Percentiles rank a stretch among this genome's conserved stretches.
Conservation (phyloP, 2,113 vertebrate species). For the Etia nguti region DNA sequence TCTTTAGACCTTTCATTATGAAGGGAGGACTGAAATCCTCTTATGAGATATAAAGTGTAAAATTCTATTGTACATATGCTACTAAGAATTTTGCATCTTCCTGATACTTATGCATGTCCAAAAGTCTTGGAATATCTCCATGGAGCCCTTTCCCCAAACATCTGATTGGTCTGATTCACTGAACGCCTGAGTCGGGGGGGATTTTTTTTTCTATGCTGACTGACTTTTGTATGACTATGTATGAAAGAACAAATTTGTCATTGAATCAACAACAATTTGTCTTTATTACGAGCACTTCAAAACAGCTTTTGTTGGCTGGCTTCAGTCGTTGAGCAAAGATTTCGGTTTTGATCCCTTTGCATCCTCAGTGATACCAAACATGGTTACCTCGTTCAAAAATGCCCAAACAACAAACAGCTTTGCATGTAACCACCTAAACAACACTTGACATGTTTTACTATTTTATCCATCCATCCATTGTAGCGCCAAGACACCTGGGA, state of each 20-base stretch:
- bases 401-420: background rate
- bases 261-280: background rate
- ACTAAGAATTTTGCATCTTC: background rate
- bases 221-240: background rate
- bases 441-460: background rate
- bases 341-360: background rate
- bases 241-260: background rate
- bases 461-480: background rate
- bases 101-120: background rate
- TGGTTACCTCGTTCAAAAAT: background rate
- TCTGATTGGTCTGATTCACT: conserved; percentile 26
- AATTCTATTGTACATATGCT: background rate
- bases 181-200: background rate
- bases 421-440: background rate
- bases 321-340: background rate
- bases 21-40: conserved; percentile 38
- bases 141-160: background rate
- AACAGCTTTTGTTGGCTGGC: background rate
- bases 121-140: background rate
- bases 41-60: conserved; percentile 22
- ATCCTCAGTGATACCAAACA: background rate
- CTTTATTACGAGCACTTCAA: background rate
- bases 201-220: conserved; percentile 23
- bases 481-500: background rate
- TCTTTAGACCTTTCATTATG: conserved; percentile 41